These are phyloP conservation scores for Perca schrenkii DNA, from an alignment of 2,113 vertebrate genomes.

Conservation along the genomic window DNA sequence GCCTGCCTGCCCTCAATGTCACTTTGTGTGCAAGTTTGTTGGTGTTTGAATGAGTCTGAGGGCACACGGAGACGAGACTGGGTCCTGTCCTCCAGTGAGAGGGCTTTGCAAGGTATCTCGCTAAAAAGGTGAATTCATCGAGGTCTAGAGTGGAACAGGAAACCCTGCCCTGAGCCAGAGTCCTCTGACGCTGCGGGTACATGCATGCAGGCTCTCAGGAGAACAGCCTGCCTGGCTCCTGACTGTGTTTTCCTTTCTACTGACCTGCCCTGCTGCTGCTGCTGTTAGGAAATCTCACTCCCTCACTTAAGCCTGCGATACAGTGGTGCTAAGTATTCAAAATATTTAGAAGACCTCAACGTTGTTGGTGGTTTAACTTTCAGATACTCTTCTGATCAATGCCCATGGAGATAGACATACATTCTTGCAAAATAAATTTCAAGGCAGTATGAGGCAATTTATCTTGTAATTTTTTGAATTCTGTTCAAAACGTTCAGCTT, in stretches of 20 bases:
- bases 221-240: conserved; percentile 36
- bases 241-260: conserved; percentile 64
- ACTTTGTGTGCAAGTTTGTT: conserved; percentile 74
- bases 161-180: conserved; percentile 72
- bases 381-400: neutral
- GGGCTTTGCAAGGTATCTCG: conserved; percentile 63
- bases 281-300: conserved; percentile 20
- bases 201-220: conserved; percentile 24
- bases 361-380: neutral
- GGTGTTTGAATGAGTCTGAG: conserved; percentile 67
- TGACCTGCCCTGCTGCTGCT: conserved; percentile 26
- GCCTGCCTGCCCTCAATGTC: conserved; percentile 68
- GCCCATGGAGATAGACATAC: neutral
- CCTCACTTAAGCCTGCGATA: neutral
- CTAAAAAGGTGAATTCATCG: conserved; percentile 74
- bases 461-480: neutral
- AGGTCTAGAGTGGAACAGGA: conserved; percentile 67
- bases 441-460: neutral
- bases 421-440: neutral
- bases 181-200: conserved; percentile 38
- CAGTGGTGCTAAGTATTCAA: neutral
- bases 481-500: neutral
- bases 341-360: neutral
- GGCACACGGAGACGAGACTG: conserved; percentile 64
- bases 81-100: conserved; percentile 64